Base-by-base conservation (phyloP, 2,888 invertebrate genomes). In the Nomada flava region DNA sequence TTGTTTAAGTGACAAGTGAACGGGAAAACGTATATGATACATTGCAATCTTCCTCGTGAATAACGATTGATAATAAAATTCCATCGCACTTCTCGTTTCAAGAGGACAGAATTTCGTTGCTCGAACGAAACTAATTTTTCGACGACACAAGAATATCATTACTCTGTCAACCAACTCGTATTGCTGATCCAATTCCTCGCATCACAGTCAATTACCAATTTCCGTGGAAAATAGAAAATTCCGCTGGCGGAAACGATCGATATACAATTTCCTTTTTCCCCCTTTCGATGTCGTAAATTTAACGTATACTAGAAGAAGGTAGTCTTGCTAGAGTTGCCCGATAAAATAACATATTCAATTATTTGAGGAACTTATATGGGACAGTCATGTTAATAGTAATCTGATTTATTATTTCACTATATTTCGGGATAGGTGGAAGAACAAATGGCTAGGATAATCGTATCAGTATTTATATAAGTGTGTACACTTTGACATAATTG, bases 111-210 rank as follows among this genome's bases (percentile, higher is more conserved):
- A 77, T 76, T 57, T 26, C 26, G 68, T 23, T 15, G 55, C 50
- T 20, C 13, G 57, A 9, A 18, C 29, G 44, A 57, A 79, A 69
- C 47, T 78, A 79, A 79, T 79, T 79, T 79, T 70, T 70, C 65
- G 20, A 18, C 79, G 55, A 42, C 47, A 60, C 55, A 71, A 79
- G 71, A 79, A 79, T 79, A 65, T 79, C 80, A 79, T 79, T 71
- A 79, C 53, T 47, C 71, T 63, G 80, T 79, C 71, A 65, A 79
- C 79, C 71, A 55, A 76, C 60, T 50, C n/a, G 52, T 44, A 55
- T 62, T 62, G 44, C 59, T 13, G 18, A 52, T 26, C 55, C 80
- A 67, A 79, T 79, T 79, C 20, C 57, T 50, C 79, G 80, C 55
- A 55, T 50, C 79, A 80, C 55, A 55, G 80, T 67, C 71, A 72